Conservation (phyloP, 2,113 vertebrate species). For the Oxygymnocypris stewartii region DNA sequence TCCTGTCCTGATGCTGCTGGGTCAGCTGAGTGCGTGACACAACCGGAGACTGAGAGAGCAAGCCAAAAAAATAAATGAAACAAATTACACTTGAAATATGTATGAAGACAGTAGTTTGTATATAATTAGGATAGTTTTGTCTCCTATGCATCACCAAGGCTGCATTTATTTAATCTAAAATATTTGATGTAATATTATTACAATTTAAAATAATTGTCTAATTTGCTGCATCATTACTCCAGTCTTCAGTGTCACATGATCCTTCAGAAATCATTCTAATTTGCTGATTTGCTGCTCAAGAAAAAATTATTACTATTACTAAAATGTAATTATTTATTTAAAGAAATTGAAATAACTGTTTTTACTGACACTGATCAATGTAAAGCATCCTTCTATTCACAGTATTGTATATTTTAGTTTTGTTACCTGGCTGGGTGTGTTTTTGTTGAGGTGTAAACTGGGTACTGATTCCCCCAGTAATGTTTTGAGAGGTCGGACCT, state of each 20-base stretch:
- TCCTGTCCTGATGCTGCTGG: slow-evolving; percentile 91
- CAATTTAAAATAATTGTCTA: not conserved
- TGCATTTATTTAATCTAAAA: not conserved
- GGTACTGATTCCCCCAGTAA: slow-evolving; percentile 89
- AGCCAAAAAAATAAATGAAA: slow-evolving; percentile 10
- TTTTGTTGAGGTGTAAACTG: slow-evolving; percentile 89
- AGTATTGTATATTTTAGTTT: not conserved
- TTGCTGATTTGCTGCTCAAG: no score
- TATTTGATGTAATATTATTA: not conserved
- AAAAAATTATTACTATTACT: not conserved
- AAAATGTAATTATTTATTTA: no score
- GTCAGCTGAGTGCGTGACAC: slow-evolving; percentile 71
- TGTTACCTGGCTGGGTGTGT: slow-evolving; percentile 89
- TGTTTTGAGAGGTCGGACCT: slow-evolving; percentile 93
- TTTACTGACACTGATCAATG: no score
- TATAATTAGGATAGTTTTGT: not conserved
- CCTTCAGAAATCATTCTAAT: not conserved
- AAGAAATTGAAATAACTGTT: no score
- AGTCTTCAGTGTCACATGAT: not conserved
- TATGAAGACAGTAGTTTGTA: not conserved
- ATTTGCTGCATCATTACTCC: not conserved
- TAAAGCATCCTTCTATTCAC: no score
- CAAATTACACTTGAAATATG: not conserved
- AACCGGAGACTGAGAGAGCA: slow-evolving; percentile 80
- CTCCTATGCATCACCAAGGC: not conserved